A percentile compares a stretch with the other conserved stretches of the same genome.
Conservation (phyloP, 2,888 invertebrate species). For the Heterodera filipjevi region DNA sequence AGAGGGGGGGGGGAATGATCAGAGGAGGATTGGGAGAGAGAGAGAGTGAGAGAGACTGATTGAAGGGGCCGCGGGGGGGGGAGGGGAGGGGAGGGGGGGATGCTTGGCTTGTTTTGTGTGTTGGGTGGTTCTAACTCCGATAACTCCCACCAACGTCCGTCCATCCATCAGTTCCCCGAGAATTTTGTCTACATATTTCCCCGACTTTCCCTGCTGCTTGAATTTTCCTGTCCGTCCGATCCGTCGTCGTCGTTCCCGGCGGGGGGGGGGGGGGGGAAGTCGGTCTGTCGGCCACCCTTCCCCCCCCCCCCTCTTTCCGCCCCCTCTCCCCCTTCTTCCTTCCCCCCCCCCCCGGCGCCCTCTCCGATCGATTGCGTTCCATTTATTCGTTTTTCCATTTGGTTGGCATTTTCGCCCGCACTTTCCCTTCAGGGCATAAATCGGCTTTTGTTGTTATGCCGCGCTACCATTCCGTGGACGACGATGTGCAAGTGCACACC, state of each 20-base stretch:
- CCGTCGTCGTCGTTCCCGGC: not conserved
- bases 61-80: not conserved
- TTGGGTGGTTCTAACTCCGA: constrained; percentile 1
- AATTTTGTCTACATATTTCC: constrained; percentile 9
- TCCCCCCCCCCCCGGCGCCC: not conserved
- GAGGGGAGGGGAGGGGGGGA: not conserved
- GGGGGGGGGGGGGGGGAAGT: not conserved
- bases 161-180: constrained; percentile 8
- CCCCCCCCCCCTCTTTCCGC: constrained; percentile 18
- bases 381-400: not conserved
- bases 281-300: not conserved
- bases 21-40: too few species aligned
- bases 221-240: not conserved
- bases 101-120: not conserved
- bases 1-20: too few species aligned
- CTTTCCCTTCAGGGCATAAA: not conserved
- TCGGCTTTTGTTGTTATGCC: constrained; percentile 25
- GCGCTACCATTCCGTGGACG: constrained; percentile 43
- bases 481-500: constrained; percentile 61
- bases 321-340: not conserved
- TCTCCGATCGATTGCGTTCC: not conserved
- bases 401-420: not conserved
- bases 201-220: not conserved
- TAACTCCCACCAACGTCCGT: not conserved
- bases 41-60: not conserved